Percentiles rank a stretch among this genome's conserved stretches.
phyloP scores from a whole-genome alignment of 2,797 vertebrate species.

The Micromesistius poutassou region DNA sequence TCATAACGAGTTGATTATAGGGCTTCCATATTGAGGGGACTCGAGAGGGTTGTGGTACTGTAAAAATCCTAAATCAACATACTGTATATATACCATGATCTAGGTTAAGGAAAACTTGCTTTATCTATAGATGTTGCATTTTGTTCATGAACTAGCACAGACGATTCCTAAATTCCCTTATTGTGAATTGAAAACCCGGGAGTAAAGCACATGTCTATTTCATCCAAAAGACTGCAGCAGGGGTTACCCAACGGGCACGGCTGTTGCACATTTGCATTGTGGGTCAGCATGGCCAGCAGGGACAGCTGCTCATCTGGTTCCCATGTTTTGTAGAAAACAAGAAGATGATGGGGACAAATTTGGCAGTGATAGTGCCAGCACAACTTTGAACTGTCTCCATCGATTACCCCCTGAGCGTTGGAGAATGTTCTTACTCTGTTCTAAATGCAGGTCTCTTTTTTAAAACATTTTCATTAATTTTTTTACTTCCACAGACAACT shows the following conservation, averaged over 20 bases:
- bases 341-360: conserved; percentile 41
- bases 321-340: conserved; percentile 50
- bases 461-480: conserved; percentile 18
- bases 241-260: conserved; percentile 49
- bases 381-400: conserved; percentile 53
- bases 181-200: background rate
- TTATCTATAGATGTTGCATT: too few relatives aligned
- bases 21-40: too few relatives aligned
- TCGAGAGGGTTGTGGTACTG: too few relatives aligned
- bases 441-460: conserved; percentile 22
- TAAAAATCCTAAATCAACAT: too few relatives aligned
- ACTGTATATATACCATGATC: too few relatives aligned
- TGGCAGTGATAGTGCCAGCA: conserved; percentile 30
- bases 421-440: conserved; percentile 32
- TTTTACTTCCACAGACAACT: conserved; percentile 34
- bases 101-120: too few relatives aligned
- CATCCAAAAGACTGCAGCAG: conserved; percentile 12
- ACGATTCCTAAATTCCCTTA: background rate
- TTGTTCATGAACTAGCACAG: background rate
- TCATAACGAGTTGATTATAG: background rate
- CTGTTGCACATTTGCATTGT: conserved; percentile 60
- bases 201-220: conserved; percentile 8
- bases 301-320: conserved; percentile 51
- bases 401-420: conserved; percentile 30
- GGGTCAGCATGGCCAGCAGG: conserved; percentile 37